phyloP scores from a whole-genome alignment of 35 echinoderm and acorn worm species.

The Amphiura filiformis region DNA sequence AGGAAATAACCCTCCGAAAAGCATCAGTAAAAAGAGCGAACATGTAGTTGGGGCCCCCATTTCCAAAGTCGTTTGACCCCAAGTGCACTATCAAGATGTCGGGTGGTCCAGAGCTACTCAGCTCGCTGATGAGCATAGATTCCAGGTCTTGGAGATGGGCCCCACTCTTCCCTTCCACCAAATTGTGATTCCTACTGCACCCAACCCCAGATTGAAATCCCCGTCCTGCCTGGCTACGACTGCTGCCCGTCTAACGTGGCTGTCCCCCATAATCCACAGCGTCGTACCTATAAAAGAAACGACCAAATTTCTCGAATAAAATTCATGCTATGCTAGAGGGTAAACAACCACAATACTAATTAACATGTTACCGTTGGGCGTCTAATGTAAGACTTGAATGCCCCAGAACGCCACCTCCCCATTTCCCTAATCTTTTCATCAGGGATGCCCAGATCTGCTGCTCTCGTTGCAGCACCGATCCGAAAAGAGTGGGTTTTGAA shows the following conservation, averaged over 20 bases:
- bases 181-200: no score
- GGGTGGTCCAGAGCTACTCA: not conserved
- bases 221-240: not conserved
- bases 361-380: not conserved
- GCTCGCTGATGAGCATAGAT: not conserved
- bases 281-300: not conserved
- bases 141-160: not conserved
- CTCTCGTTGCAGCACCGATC: constrained; percentile 4
- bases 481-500: not conserved
- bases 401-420: not conserved
- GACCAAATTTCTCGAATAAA: no score
- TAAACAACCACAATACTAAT: not conserved
- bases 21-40: not conserved
- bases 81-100: not conserved
- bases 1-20: not conserved
- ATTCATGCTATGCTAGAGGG: not conserved
- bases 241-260: not conserved
- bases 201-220: not conserved
- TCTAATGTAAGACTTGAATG: constrained; percentile 17
- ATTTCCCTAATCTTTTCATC: not conserved
- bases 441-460: not conserved
- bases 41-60: not conserved
- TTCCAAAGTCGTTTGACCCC: not conserved
- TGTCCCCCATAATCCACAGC: not conserved
- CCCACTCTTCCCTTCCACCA: not conserved